Evolutionary conservation across 2,797 vertebrate species (phyloP), one percentile per base, ranked within the genome.

Genomic region (Girardinus metallicus): DNA sequence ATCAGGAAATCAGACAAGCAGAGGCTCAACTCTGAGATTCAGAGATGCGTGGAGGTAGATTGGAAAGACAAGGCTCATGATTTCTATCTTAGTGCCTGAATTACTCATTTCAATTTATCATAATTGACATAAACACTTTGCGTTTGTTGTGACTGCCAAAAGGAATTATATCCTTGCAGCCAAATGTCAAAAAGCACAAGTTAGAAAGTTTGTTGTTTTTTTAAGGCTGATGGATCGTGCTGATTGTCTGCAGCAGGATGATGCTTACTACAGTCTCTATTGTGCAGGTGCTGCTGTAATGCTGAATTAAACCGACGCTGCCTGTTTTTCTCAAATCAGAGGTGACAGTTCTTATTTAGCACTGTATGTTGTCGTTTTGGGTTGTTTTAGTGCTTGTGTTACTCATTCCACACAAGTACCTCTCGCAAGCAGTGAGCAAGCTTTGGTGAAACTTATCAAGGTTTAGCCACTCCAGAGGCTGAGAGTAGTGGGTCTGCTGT

Each of bases 1-100:
- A 93, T 81, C 96, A 97, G 97, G 96, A 98, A 98, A 98, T 97
- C 96, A 98, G 96, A 96, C 95, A 95, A 95, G 96, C 95, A 95
- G 96, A 94, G 91, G 93, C 87, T 74, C 76, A 83, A 43, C 80
- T 79, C 53, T 80, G 21, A 39, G 29, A 78, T 78, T 90, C 80
- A 77, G 73, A 80, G 44, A 82, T 82, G 77, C 77, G 80, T 12
- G 73, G 57, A 79, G 83, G 75, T 64, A 82, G 84, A 88, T 83
- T 83, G 88, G 85, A 89, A 78, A 80, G 79, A 88, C 71, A 51
- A 73, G 71, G 72, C 51, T 86, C 80, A 76, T 79, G 68, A 57
- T 78, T 83, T 78, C 51, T 49, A n/a, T 76, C 43, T 83, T 78
- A 76, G 82, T 77, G 74, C 80, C 29, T 72, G 79, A 83, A 60